Evolutionary conservation across 64 coral and sea anemone species (phyloP).

Genomic region (Hydrozoanthus tunicans): DNA sequence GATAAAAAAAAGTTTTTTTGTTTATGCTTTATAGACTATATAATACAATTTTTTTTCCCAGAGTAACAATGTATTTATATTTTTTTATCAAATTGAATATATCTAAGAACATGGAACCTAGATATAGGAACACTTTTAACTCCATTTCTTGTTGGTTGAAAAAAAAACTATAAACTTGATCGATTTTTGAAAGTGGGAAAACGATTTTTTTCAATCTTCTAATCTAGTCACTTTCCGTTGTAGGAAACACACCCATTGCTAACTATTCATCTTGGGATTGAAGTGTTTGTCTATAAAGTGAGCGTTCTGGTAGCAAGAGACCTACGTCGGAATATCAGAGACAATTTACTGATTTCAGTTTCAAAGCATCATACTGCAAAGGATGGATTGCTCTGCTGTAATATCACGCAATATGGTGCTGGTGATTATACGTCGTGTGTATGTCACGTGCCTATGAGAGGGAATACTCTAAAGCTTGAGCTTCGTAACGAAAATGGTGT

Average conservation of each 20-base stretch:
- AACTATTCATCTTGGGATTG: neutral
- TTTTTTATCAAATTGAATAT: too few relatives aligned
- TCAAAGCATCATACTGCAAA: neutral
- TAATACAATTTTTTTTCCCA: too few relatives aligned
- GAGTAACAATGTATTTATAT: too few relatives aligned
- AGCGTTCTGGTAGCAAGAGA: neutral
- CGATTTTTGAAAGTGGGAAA: neutral
- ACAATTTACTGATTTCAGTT: neutral
- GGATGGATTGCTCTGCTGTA: slow-evolving; percentile 1
- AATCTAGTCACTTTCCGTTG: neutral
- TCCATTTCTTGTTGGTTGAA: too few relatives aligned
- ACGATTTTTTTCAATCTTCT: neutral
- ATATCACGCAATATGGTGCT: neutral
- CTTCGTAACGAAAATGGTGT: neutral
- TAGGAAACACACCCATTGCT: slow-evolving; percentile 32
- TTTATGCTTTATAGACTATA: too few relatives aligned
- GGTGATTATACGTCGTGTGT: neutral
- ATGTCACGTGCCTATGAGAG: neutral
- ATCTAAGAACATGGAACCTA: too few relatives aligned
- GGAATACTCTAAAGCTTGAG: neutral
- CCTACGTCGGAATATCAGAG: neutral
- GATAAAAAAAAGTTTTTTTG: too few relatives aligned
- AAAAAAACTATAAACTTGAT: too few relatives aligned
- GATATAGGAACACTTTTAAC: too few relatives aligned
- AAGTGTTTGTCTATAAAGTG: slow-evolving; percentile 20